These are phyloP conservation scores for Cosmorhoe ocellata DNA, from an alignment of 2,888 invertebrate species.

Conservation along the genomic window DNA sequence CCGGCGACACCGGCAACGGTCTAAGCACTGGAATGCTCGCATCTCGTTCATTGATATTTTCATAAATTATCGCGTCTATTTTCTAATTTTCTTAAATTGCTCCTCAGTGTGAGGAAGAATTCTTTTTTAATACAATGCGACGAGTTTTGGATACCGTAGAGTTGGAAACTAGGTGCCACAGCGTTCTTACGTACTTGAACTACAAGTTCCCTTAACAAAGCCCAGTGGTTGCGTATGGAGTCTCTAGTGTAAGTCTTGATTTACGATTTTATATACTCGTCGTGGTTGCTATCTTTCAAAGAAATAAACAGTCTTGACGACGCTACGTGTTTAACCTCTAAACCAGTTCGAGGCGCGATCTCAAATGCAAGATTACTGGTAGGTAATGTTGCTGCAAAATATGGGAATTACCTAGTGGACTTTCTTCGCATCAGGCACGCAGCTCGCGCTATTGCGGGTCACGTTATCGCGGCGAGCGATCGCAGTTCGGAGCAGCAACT, in stretches of 20 bases:
- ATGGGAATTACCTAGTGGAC: conserved; percentile 39
- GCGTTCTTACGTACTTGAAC: conserved; percentile 11
- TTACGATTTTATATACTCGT: too few species aligned
- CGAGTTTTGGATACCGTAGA: conserved; percentile 20
- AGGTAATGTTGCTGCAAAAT: conserved; percentile 44
- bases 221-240: too few species aligned
- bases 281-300: neutral
- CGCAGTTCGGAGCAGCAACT: conserved; percentile 27
- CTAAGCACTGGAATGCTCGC: conserved; percentile 48
- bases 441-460: conserved; percentile 40
- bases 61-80: conserved; percentile 26
- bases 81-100: conserved; percentile 30
- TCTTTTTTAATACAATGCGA: conserved; percentile 21
- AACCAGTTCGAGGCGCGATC: conserved; percentile 41
- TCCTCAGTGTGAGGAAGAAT: conserved; percentile 17
- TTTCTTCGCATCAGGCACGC: conserved; percentile 52
- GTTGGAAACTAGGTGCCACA: conserved; percentile 18
- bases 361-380: conserved; percentile 34
- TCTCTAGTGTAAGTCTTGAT: too few species aligned
- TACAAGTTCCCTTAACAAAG: neutral
- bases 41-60: conserved; percentile 40
- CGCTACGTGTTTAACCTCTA: conserved; percentile 19
- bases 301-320: neutral
- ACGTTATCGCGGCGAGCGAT: conserved; percentile 44
- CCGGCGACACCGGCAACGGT: conserved; percentile 65